Base-by-base conservation (phyloP, 2,888 invertebrate species). In the Brachylomia viminalis region DNA sequence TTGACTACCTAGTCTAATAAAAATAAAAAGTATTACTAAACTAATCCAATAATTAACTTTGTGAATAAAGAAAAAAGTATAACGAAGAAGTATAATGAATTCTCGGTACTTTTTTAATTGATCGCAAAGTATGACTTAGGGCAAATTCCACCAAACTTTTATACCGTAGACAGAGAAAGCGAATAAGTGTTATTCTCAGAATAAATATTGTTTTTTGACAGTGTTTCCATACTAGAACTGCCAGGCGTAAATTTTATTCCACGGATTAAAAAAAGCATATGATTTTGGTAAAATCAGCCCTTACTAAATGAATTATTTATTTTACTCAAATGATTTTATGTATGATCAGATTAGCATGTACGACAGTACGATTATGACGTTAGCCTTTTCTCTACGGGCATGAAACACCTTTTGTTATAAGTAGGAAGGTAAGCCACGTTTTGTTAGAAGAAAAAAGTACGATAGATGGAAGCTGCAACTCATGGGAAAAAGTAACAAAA, bases 391-490 rank as follows among this genome's bases (percentile, higher is more conserved):
- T 47, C 20, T 30, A 47, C 7, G 20, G 27, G 27, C 13, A 27
- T 42, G 2, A 13, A 23, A 20, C 3, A 3, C 6, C 3, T 67
- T 49, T 49, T 33, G 15, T 23, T 23, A 38, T 61, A 61, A 23
- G 15, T 66, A 66, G 17, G 54, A n/a, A 2, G n/a, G 0, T 56
- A 67, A n/a, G n/a, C 3, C 11, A 33, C 11, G 33, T 17, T 33
- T 17, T 52, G 17, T 56, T n/a, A 38, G n/a, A 27, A 56, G 38
- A 49, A 81, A 56, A 65, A 54, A 23, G 0, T 42, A 56, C 56
- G 61, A 62, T 62, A 20, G 62, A 79, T 75, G 27, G 20, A 30
- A 56, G 30, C 27, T 71, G 42, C 49, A 49, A 61, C 61, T 61
- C 38, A 49, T 23, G 23, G n/a, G 15, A 8, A 30, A n/a, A 33